These are phyloP conservation scores for Prorops nasuta DNA, from an alignment of 1,140 invertebrate genomes.

Conservation along the genomic window DNA sequence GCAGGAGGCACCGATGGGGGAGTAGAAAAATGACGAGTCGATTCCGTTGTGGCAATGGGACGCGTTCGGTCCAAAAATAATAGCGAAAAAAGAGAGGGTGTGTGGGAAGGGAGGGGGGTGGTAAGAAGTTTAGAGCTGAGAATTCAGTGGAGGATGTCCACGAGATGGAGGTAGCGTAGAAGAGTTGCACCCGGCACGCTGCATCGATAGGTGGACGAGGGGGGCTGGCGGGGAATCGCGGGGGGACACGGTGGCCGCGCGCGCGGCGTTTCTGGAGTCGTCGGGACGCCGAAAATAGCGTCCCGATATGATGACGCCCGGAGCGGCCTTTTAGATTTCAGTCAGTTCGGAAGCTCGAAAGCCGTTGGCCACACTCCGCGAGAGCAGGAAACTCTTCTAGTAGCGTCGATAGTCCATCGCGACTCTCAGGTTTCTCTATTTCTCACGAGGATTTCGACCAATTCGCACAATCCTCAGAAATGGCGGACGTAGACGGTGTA, in stretches of 20 bases:
- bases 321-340: conserved; percentile 55
- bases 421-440: neutral
- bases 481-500: conserved; percentile 86
- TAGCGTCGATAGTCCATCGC: too few species aligned
- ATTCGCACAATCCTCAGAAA: too few species aligned
- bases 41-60: too few species aligned
- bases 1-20: too few species aligned
- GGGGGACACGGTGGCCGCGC: conserved; percentile 18
- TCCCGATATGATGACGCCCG: conserved; percentile 56
- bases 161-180: conserved; percentile 28
- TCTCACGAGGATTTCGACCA: too few species aligned
- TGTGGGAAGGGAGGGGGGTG: conserved; percentile 1
- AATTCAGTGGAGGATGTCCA: neutral
- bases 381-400: neutral
- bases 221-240: conserved; percentile 22
- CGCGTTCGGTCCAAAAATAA: conserved; percentile 21
- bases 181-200: conserved; percentile 58
- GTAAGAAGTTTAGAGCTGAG: neutral
- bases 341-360: conserved; percentile 57
- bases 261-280: conserved; percentile 53
- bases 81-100: neutral
- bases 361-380: conserved; percentile 26
- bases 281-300: conserved; percentile 56
- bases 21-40: too few species aligned
- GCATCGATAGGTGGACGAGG: conserved; percentile 34